These are phyloP conservation scores for Epirrhoe tristata DNA, from an alignment of 2,888 invertebrate species.

Conservation along the genomic window DNA sequence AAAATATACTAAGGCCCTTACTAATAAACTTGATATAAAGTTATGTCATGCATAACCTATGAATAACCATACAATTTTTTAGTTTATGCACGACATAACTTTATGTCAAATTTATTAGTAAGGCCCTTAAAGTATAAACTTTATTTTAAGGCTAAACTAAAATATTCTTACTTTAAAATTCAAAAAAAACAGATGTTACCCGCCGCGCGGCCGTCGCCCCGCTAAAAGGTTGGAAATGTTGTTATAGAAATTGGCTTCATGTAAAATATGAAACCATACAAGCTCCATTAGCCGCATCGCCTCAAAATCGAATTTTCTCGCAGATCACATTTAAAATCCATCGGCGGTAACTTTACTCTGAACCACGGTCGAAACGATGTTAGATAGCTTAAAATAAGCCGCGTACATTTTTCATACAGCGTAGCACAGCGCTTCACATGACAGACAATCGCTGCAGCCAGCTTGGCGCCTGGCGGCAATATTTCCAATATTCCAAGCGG, in stretches of 20 bases:
- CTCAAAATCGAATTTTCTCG: slow-evolving; percentile 46
- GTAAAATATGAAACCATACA: slow-evolving; percentile 31
- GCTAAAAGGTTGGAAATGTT: slow-evolving; percentile 14
- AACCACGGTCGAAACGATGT: slow-evolving; percentile 19
- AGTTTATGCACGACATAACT: too few relatives aligned
- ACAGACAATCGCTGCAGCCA: slow-evolving; percentile 11
- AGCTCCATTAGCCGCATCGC: slow-evolving; percentile 37
- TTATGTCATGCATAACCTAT: too few relatives aligned
- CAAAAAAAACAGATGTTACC: neutral
- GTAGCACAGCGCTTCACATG: slow-evolving; percentile 14
- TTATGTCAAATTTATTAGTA: too few relatives aligned
- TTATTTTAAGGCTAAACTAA: too few relatives aligned
- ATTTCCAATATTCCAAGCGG: slow-evolving; percentile 14
- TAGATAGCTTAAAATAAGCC: slow-evolving; percentile 1
- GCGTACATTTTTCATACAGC: slow-evolving; percentile 10
- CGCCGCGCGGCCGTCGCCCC: neutral
- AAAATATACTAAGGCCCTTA: too few relatives aligned
- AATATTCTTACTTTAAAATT: neutral
- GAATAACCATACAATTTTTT: too few relatives aligned
- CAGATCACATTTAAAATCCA: slow-evolving; percentile 50
- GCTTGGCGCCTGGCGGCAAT: slow-evolving; percentile 3
- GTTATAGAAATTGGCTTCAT: slow-evolving; percentile 23
- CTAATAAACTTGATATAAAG: too few relatives aligned
- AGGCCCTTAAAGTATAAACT: too few relatives aligned
- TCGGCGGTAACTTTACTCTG: slow-evolving; percentile 33